These are phyloP conservation scores for Coturnix japonica DNA, from an alignment of 2,113 vertebrate species.

Conservation along the genomic window DNA sequence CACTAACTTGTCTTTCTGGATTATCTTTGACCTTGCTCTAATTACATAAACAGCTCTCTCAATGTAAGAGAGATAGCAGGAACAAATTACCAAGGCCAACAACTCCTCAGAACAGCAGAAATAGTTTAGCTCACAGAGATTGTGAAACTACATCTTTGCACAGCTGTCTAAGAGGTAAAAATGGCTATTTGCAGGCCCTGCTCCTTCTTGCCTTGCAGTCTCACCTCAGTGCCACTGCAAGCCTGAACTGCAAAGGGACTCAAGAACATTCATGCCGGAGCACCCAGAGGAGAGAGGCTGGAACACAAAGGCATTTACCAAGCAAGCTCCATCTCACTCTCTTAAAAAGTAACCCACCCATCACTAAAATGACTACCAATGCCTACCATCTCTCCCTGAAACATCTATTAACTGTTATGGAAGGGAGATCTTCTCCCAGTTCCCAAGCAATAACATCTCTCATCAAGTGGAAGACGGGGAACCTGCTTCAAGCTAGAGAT, in stretches of 20 bases:
- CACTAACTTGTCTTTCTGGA: not conserved
- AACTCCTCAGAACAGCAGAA: not conserved
- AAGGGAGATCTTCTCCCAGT: not conserved
- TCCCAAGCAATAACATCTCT: not conserved
- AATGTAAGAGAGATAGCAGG: not conserved
- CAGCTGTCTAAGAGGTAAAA: not conserved
- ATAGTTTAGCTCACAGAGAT: not conserved
- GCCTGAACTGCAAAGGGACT: not conserved
- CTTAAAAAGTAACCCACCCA: not conserved
- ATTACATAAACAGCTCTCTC: not conserved
- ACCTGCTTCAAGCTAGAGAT: not conserved
- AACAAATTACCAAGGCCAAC: not conserved
- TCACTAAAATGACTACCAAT: not conserved
- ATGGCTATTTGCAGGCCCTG: accelerated
- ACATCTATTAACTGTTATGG: not conserved
- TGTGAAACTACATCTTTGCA: not conserved
- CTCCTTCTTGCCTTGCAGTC: not conserved
- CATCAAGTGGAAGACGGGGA: not conserved
- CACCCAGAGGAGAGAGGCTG: not conserved
- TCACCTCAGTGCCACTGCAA: not conserved
- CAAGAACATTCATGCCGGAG: not conserved
- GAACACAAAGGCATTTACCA: not conserved
- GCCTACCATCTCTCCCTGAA: not conserved
- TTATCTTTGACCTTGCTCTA: not conserved
- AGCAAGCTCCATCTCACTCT: not conserved